Conservation (phyloP, 2,113 vertebrate species). For the Naja naja region DNA sequence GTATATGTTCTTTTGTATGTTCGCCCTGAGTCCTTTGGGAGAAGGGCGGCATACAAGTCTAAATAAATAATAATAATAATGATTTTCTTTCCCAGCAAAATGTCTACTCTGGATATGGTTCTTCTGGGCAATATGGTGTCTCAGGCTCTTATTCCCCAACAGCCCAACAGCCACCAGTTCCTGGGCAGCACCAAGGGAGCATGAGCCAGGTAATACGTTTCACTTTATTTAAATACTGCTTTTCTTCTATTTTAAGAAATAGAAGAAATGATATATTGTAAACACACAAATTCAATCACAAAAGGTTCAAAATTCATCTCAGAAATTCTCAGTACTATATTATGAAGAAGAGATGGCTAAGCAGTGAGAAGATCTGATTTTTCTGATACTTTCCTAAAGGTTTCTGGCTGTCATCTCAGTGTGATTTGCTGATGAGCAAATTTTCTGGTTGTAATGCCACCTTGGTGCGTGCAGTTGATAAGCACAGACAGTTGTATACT, state of each 20-base stretch:
- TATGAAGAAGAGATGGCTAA: not conserved
- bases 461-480: not conserved
- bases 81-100: slow-evolving; percentile 64
- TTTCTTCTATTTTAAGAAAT: not conserved
- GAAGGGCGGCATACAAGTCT: too few species aligned
- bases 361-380: not conserved
- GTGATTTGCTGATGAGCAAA: not conserved
- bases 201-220: slow-evolving; percentile 60
- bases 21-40: too few species aligned
- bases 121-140: slow-evolving; percentile 77
- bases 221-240: not conserved
- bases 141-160: slow-evolving; percentile 65
- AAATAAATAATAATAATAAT: too few species aligned
- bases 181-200: slow-evolving; percentile 62
- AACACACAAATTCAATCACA: not conserved
- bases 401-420: not conserved
- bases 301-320: not conserved
- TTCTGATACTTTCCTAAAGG: not conserved
- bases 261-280: not conserved
- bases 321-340: not conserved
- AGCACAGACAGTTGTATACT: not conserved
- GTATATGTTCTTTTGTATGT: too few species aligned
- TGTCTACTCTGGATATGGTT: slow-evolving; percentile 72
- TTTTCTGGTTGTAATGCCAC: not conserved
- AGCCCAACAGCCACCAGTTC: slow-evolving; percentile 51